Evolutionary conservation across 2,113 vertebrate species (phyloP), one percentile per base, ranked within the genome.

Genomic region (Chrysochloris asiatica): DNA sequence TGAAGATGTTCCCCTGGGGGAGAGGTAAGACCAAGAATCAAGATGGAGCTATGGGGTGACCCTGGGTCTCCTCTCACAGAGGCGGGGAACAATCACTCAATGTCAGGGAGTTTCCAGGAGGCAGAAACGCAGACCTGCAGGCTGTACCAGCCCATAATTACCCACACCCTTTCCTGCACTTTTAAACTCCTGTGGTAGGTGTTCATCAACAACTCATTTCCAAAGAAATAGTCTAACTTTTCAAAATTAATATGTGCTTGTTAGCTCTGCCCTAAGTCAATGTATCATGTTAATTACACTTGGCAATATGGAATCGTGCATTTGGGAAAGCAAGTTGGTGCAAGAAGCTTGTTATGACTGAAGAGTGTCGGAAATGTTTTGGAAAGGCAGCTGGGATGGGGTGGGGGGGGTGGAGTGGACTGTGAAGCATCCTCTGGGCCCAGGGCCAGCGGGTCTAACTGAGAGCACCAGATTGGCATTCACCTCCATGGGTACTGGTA

Each of bases 231-330:
- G 47, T 80, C 85, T 96, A 94, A 96, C 93, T 96, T 96, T 90
- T 94, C 93, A 93, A 91, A 97, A 94, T 96, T 94, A 96, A 96
- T 96, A 96, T 95, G 90, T 95, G 90, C 94, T 95, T 96, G 92
- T 96, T 96, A 96, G 80, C 80, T 86, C 83, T 86, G 88, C 92
- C 92, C 94, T 93, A 92, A 96, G 93, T 96, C 92, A 93, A 96
- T 94, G 94, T 56, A 95, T 94, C 93, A 94, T 71, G 41, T 90
- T 96, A 97, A 97, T 96, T 95, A 92, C 78, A 96, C 93, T 96
- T 95, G 95, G 94, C 93, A 93, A 91, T 92, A 84, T 90, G 95
- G 88, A 95, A 92, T 69, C 22, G 0, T 36, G 47, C 9, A 1
- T 63, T 96, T 65, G 71, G 59, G 61, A 90, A 83, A 93, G 95